Evolutionary conservation across 2,888 invertebrate genomes (phyloP).

Genomic region (Apamea monoglypha): DNA sequence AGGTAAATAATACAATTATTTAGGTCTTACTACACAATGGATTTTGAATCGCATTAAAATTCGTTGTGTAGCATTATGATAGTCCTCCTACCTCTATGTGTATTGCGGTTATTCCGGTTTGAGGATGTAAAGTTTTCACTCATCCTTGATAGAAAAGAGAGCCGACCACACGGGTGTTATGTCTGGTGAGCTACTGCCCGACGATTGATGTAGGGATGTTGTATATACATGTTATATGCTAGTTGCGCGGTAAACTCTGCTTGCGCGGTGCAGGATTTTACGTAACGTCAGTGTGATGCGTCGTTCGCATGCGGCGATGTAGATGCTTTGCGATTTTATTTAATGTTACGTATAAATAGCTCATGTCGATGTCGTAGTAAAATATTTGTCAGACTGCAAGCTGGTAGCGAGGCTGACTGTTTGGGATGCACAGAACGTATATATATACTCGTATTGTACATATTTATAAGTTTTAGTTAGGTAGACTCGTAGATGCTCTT

Average conservation of each 20-base stretch:
- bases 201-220: too few species aligned
- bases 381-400: not conserved
- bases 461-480: not conserved
- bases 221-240: too few species aligned
- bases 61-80: not conserved
- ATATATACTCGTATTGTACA: not conserved
- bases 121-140: too few species aligned
- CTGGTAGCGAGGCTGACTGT: not conserved
- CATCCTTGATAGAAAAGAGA: too few species aligned
- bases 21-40: not conserved
- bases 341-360: not conserved
- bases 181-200: too few species aligned
- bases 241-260: too few species aligned
- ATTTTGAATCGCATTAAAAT: not conserved
- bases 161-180: too few species aligned
- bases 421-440: not conserved
- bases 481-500: not conserved
- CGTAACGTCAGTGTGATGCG: too few species aligned
- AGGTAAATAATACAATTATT: not conserved
- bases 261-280: too few species aligned
- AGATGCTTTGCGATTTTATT: not conserved
- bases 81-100: too few species aligned
- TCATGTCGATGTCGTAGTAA: not conserved
- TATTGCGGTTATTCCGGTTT: too few species aligned
- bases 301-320: too few species aligned